phyloP scores from a whole-genome alignment of 2,888 invertebrate species.

The Monochamus alternatus region DNA sequence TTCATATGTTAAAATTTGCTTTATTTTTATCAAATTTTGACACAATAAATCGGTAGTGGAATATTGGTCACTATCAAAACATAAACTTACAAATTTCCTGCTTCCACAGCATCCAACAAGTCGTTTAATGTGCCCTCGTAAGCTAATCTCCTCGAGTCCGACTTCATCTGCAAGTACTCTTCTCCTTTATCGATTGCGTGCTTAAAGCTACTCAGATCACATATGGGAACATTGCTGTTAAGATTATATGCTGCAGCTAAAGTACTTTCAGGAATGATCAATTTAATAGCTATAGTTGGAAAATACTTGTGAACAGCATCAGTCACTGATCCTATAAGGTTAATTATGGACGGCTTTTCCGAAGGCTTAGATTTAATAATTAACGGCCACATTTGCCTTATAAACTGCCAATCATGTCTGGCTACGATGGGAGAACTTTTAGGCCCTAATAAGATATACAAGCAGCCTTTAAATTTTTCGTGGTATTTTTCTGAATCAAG shows the following conservation, averaged over 20 bases:
- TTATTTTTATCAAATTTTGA: no score
- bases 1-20: no score
- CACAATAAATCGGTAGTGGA: no score
- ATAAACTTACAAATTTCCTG: conserved; percentile 71
- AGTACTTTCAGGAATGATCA: conserved; percentile 73
- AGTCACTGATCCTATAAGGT: conserved; percentile 74
- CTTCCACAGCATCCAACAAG: conserved; percentile 74
- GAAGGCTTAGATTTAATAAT: conserved; percentile 85
- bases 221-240: conserved; percentile 67
- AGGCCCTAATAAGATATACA: conserved; percentile 84
- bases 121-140: conserved; percentile 73
- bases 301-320: conserved; percentile 76
- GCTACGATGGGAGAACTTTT: conserved; percentile 78
- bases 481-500: conserved; percentile 77
- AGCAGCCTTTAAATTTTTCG: conserved; percentile 84
- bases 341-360: conserved; percentile 88
- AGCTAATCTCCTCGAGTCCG: conserved; percentile 70
- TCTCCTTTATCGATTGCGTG: conserved; percentile 68
- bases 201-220: conserved; percentile 68
- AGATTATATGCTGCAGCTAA: conserved; percentile 72
- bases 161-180: conserved; percentile 65
- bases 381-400: conserved; percentile 84
- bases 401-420: conserved; percentile 84
- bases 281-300: conserved; percentile 76
- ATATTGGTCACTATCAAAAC: no score